phyloP scores from a whole-genome alignment of 2,797 vertebrate genomes.

The Steatocranus sp. region DNA sequence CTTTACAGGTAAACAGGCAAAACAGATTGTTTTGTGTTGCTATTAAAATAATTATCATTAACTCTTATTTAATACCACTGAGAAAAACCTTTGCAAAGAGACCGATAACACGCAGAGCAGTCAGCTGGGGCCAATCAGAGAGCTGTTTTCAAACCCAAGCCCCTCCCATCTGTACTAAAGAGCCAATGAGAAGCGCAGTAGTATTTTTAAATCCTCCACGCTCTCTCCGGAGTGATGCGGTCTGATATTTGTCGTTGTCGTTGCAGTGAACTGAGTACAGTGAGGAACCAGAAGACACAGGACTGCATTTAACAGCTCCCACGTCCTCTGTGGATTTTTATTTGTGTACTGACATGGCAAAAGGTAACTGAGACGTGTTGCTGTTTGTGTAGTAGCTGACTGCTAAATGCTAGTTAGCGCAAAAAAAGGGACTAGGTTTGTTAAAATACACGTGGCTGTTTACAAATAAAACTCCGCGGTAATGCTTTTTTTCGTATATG shows the following conservation, averaged over 20 bases:
- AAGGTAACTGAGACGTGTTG: constrained; percentile 47
- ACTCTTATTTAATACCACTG: not conserved
- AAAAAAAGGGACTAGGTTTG: not conserved
- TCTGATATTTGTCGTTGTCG: not conserved
- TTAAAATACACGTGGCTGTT: not conserved
- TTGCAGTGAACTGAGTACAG: not conserved
- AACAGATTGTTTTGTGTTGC: not conserved
- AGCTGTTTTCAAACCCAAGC: not conserved
- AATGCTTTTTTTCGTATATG: not conserved
- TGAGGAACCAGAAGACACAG: not conserved
- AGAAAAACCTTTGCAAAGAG: not conserved
- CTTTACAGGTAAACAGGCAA: not conserved
- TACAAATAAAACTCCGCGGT: not conserved
- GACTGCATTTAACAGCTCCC: not conserved
- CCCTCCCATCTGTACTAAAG: not conserved
- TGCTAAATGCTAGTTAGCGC: not conserved
- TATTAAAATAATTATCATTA: not conserved
- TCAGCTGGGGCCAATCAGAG: constrained; percentile 37
- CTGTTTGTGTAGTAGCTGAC: not conserved
- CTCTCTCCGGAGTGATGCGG: not conserved
- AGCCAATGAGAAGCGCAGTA: constrained; percentile 51
- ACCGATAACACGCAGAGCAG: not conserved
- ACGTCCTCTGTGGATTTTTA: not conserved
- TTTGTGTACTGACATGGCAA: constrained; percentile 61
- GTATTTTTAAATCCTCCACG: constrained; percentile 61